Percentiles rank a stretch among this genome's conserved stretches.
phyloP scores from a whole-genome alignment of 2,797 vertebrate genomes.

The Mormyrops attenuatus region DNA sequence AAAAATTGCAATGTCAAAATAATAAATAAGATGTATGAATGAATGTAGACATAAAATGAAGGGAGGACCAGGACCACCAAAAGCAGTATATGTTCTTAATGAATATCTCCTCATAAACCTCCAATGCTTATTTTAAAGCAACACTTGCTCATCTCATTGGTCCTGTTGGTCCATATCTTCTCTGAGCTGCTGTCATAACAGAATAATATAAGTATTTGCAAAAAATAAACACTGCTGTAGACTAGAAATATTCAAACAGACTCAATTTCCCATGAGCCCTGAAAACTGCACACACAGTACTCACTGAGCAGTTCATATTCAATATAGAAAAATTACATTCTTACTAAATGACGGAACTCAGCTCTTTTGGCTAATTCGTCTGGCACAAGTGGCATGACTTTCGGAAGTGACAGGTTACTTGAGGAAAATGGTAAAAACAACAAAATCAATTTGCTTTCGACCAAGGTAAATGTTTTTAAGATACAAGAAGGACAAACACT shows the following conservation, averaged over 20 bases:
- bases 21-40: background rate
- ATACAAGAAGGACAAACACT: too few relatives aligned
- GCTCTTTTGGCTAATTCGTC: too few relatives aligned
- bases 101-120: constrained; percentile 49
- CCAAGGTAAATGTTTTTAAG: too few relatives aligned
- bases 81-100: background rate
- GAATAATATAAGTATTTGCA: background rate
- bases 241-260: background rate
- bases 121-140: constrained; percentile 23
- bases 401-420: too few relatives aligned
- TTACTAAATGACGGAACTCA: constrained; percentile 77
- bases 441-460: too few relatives aligned
- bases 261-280: background rate
- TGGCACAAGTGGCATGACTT: too few relatives aligned
- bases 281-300: background rate
- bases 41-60: background rate
- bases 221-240: background rate
- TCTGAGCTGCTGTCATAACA: constrained; percentile 79
- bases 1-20: background rate
- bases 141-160: constrained; percentile 75
- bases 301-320: background rate
- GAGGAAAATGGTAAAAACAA: too few relatives aligned
- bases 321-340: background rate
- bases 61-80: background rate
- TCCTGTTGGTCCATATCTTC: constrained; percentile 88